Conservation (phyloP, 2,113 vertebrate genomes). For the Xyrauchen texanus region DNA sequence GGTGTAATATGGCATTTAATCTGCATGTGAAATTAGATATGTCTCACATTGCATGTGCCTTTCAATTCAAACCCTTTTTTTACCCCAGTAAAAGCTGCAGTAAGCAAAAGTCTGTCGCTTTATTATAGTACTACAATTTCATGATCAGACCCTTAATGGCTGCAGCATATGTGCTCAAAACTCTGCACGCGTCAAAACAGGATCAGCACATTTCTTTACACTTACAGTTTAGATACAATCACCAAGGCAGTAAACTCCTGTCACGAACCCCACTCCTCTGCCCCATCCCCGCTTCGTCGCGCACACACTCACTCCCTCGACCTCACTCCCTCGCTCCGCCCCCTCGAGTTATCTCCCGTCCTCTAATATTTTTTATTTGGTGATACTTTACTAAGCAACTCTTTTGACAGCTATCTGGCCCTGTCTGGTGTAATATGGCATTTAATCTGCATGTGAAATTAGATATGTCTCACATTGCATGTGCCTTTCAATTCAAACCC, state of each 20-base stretch:
- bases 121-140: constrained; percentile 29
- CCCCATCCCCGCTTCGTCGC: too few relatives aligned
- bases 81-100: constrained; percentile 10
- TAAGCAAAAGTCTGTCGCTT: constrained; percentile 21
- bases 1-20: constrained; percentile 14
- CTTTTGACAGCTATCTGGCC: not conserved
- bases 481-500: constrained; percentile 18
- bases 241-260: too few relatives aligned
- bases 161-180: constrained; percentile 11
- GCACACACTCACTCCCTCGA: too few relatives aligned
- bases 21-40: constrained; percentile 33
- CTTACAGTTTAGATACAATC: not conserved
- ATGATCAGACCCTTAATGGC: constrained; percentile 34
- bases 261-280: too few relatives aligned
- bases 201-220: constrained; percentile 3
- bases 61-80: constrained; percentile 27
- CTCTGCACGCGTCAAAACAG: too few relatives aligned
- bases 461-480: constrained; percentile 18
- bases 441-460: constrained; percentile 29
- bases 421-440: constrained; percentile 21
- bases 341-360: too few relatives aligned
- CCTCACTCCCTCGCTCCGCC: too few relatives aligned
- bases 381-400: too few relatives aligned
- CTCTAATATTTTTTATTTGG: too few relatives aligned
- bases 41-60: constrained; percentile 11